Percentiles rank a stretch among this genome's conserved stretches.
These are phyloP conservation scores for Ditula angustiorana DNA, from an alignment of 2,888 invertebrate species.

Conservation along the genomic window DNA sequence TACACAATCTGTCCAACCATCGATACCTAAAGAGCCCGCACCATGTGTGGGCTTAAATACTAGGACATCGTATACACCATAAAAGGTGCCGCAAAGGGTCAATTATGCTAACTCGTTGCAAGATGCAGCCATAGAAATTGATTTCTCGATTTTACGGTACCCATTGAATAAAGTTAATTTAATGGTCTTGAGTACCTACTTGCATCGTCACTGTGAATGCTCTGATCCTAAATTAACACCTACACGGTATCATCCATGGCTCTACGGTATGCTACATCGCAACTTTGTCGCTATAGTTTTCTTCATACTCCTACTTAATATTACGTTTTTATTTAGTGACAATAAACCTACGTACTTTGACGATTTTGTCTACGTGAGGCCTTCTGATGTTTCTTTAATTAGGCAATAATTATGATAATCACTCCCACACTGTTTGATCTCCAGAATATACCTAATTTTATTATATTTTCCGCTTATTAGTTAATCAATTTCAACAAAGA, in stretches of 20 bases:
- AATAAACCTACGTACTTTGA: background rate
- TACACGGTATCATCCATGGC: background rate
- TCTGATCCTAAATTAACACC: constrained; percentile 5
- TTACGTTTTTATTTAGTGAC: constrained; percentile 3
- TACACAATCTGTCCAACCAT: constrained; percentile 26
- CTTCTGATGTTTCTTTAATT: constrained; percentile 7
- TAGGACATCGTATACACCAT: constrained; percentile 49
- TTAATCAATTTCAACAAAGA: background rate
- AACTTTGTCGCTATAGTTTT: constrained; percentile 1
- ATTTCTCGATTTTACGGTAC: constrained; percentile 51
- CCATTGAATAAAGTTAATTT: constrained; percentile 45
- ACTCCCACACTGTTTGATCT: background rate
- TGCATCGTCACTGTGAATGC: constrained; percentile 33
- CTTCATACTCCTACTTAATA: constrained; percentile 1
- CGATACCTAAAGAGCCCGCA: constrained; percentile 23
- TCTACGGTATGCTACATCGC: background rate
- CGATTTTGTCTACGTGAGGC: constrained; percentile 4
- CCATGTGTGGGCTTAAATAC: constrained; percentile 35
- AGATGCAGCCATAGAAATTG: constrained; percentile 45
- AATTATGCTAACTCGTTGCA: constrained; percentile 52
- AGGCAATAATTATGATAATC: constrained; percentile 8
- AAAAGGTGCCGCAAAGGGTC: constrained; percentile 60
- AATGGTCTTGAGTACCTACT: constrained; percentile 36
- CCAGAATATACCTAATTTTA: background rate
- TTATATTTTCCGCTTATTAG: background rate